A percentile compares a stretch with the other conserved stretches of the same genome.
Evolutionary conservation across 53 echinoderm and acorn worm genomes (phyloP).

Genomic region (Hippasteria phrygiana): DNA sequence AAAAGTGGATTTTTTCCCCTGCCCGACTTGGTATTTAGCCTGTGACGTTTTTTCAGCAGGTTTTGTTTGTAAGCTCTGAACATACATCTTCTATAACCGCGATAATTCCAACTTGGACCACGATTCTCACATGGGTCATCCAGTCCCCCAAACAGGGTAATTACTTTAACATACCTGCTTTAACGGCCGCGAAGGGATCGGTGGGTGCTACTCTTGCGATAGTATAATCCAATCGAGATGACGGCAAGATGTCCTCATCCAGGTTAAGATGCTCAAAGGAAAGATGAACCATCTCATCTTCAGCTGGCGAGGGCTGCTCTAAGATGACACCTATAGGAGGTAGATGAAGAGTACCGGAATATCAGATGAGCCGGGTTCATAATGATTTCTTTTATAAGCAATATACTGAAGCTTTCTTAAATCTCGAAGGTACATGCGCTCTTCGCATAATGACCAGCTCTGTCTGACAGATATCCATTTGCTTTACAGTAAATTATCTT

Average conservation of each 20-base stretch:
- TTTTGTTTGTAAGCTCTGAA: too few species aligned
- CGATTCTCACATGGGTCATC: neutral
- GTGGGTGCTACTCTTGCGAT: slow-evolving; percentile 59
- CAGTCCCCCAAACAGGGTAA: neutral
- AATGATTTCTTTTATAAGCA: too few species aligned
- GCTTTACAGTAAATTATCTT: too few species aligned
- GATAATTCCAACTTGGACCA: neutral
- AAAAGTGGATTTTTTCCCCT: too few species aligned
- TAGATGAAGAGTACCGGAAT: neutral
- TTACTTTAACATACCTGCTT: slow-evolving; percentile 68
- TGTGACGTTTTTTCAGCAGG: too few species aligned
- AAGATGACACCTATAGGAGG: slow-evolving; percentile 74
- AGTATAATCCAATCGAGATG: slow-evolving; percentile 68
- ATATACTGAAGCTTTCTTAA: too few species aligned
- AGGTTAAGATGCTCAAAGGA: slow-evolving; percentile 82
- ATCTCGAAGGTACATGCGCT: too few species aligned
- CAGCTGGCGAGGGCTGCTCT: slow-evolving; percentile 72
- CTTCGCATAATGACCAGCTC: too few species aligned
- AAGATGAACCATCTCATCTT: slow-evolving; percentile 77
- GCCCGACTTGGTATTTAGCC: too few species aligned
- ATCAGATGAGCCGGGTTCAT: neutral
- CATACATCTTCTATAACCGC: neutral
- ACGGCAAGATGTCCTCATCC: slow-evolving; percentile 63
- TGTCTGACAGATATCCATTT: too few species aligned
- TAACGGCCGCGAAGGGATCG: slow-evolving; percentile 82